Percentiles rank a stretch among this genome's conserved stretches.
Evolutionary conservation across 2,888 invertebrate genomes (phyloP).

Genomic region (Hydrotaea diabolus): DNA sequence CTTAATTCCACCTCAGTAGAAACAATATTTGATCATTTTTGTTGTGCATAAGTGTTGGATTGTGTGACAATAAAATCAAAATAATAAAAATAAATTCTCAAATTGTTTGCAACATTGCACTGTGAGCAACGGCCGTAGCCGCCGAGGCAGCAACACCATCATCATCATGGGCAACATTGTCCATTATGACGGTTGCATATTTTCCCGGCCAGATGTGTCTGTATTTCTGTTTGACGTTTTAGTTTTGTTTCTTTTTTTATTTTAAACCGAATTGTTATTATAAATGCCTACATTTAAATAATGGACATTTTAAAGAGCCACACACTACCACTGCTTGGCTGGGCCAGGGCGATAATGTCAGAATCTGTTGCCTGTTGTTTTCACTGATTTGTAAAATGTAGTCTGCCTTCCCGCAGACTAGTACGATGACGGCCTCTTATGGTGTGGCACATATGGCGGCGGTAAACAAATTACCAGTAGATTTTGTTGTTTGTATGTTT

Average conservation of each 20-base stretch:
- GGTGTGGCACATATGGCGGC: not conserved
- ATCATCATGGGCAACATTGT: not conserved
- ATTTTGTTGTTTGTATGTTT: not conserved
- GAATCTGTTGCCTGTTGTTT: not conserved
- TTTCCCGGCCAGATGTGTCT: not conserved
- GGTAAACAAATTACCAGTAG: conserved; percentile 32
- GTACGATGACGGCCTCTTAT: not conserved
- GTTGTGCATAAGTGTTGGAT: too few species aligned
- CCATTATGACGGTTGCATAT: not conserved
- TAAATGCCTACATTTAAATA: conserved; percentile 19
- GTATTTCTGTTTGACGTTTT: not conserved
- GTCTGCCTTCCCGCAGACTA: not conserved
- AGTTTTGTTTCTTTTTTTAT: not conserved
- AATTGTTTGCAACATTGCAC: not conserved
- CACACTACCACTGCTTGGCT: not conserved
- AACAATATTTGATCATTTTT: too few species aligned
- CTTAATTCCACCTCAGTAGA: too few species aligned
- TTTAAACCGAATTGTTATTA: not conserved
- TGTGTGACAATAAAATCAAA: too few species aligned
- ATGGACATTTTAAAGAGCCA: conserved; percentile 7
- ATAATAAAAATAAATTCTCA: too few species aligned
- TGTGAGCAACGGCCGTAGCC: not conserved
- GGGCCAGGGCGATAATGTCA: not conserved
- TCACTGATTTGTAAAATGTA: not conserved
- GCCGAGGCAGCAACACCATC: not conserved